A percentile compares a stretch with the other conserved stretches of the same genome.
Evolutionary conservation across 2,888 invertebrate species (phyloP).

Genomic region (Nomada lathburiana): DNA sequence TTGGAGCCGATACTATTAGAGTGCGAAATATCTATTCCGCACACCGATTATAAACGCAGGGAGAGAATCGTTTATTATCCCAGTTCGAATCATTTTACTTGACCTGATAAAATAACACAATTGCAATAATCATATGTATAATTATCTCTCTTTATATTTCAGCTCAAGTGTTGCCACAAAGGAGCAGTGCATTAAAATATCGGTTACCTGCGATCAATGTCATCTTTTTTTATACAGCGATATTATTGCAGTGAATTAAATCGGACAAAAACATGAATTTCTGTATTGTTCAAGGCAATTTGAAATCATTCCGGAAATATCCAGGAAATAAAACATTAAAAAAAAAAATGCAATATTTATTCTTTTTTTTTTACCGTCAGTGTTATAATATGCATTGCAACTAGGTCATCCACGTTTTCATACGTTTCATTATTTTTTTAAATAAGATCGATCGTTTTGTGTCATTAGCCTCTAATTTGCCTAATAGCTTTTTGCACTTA

Average conservation of each 20-base stretch:
- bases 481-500: conserved; percentile 80
- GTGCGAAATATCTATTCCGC: conserved; percentile 74
- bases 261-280: too few species aligned
- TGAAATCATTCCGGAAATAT: background rate
- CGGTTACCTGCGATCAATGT: background rate
- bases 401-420: conserved; percentile 67
- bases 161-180: conserved; percentile 43
- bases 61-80: conserved; percentile 74
- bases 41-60: conserved; percentile 72
- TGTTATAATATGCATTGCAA: background rate
- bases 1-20: conserved; percentile 67
- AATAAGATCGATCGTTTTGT: conserved; percentile 61
- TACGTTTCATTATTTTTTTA: conserved; percentile 61
- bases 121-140: background rate
- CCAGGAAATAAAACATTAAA: background rate
- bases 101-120: background rate
- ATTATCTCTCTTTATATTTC: conserved; percentile 20
- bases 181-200: conserved; percentile 5
- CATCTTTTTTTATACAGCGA: background rate
- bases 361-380: background rate
- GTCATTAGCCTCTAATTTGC: conserved; percentile 71
- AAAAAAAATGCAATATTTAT: conserved; percentile 25
- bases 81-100: conserved; percentile 55
- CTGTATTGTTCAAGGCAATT: background rate
- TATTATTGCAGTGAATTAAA: background rate